Evolutionary conservation across 2,797 vertebrate species (phyloP), one percentile per base, ranked within the genome.

Genomic region (Acanthornis magna): DNA sequence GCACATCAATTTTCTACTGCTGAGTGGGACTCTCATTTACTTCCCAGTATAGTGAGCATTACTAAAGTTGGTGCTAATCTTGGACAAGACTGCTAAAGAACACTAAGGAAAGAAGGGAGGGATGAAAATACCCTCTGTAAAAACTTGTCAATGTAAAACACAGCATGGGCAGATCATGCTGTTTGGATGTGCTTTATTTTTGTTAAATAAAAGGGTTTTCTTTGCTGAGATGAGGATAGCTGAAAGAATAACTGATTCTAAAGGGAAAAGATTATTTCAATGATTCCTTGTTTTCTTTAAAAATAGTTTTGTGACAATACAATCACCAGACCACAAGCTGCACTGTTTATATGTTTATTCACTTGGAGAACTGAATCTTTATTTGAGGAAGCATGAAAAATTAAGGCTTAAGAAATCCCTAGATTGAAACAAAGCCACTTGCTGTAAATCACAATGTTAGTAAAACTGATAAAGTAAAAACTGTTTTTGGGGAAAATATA

Each of bases 1-100:
- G 95, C 93, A 95, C 96, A 95, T 97, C 95, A 96, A 96, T 97
- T 97, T 97, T 95, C 89, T 96, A 30, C 55, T 13, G 20, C 30
- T 63, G 45, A 92, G 84, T 88, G 67, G 75, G 96, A 91, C 86
- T 91, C 62, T 88, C 79, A 67, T 84, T 74, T 92, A 66, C 65
- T 94, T 88, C 45, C 60, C 40, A 11, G 18, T 81, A 45, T 47
- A 67, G 66, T 62, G 76, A 93, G 30, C 71, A 58, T 62, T 76
- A 50, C 45, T 68, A 38, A 82, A 94, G n/a, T 45, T 61, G 75
- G 29, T 86, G 27, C 30, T 78, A 48, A 19, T 47, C 45, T 89
- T 92, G 36, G 54, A 36, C 23, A 51, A 50, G 36, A 42, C 47
- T 85, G 74, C 57, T 78, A 67, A 92, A 81, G 58, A 86, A 53